Base-by-base conservation (phyloP, 2,113 vertebrate species). In the Polypterus senegalus region DNA sequence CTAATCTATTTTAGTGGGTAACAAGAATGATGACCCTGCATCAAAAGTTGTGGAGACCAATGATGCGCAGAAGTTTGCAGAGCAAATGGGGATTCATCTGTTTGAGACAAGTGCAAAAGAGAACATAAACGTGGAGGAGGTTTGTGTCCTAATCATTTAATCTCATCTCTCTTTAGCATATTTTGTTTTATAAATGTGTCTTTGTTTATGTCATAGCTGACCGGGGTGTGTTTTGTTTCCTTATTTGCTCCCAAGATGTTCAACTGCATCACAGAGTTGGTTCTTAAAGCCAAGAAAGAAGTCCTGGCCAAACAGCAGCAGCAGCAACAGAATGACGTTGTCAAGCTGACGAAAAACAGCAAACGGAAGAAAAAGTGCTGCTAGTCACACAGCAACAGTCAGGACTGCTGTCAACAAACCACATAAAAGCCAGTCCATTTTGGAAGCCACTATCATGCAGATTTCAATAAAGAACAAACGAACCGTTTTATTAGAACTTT, bases 21-120 rank as follows among this genome's bases (percentile, higher is more conserved):
- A 99, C 77, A 99, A 99, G 78, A 97, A 98, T 3, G 96, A 99
- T 5, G 95, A 99, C 72, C 94, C 96, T 2, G 91, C 91, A 71
- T 88, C 93, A 66, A 99, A 99, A 77, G 94, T 99, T 72, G 96
- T 99, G 61, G 95, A 99, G 85, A 98, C 93, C 1, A 92, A 92
- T 66, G 95, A 99, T 9, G 95, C 96, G 11, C 91, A 97, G 81
- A 98, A 97, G 77, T 99, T 98, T 66, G 95, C 96, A 0, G 96
- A 90, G 72, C 95, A 99, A 87, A 98, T 99, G 96, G 93, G 91
- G 69, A 97, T 99, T 82, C 92, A 89, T 62, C 78, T 99, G 77
- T 99, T 97, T 66, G 96, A 99, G 84, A 99, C 96, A 61, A 99
- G 95, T 49, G 96, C 96, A 67, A 99, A 99, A 83, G 96, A 99